Conservation (phyloP, 1,140 invertebrate species). For the Scylla paramamosain region DNA sequence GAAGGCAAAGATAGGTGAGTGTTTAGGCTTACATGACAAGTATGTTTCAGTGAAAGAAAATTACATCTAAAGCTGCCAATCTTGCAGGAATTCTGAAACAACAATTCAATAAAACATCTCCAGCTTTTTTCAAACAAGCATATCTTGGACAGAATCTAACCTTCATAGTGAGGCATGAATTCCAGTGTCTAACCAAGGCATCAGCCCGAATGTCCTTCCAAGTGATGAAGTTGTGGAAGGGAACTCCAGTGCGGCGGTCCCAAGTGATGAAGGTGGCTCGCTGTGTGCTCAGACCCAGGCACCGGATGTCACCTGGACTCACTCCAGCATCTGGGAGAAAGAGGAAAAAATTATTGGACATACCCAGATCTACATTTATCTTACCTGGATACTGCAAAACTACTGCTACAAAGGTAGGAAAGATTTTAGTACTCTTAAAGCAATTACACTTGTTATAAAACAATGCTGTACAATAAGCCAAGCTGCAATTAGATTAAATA, state of each 20-base stretch:
- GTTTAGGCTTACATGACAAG: too few species aligned
- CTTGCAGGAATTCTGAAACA: too few species aligned
- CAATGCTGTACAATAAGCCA: too few species aligned
- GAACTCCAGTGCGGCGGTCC: conserved; percentile 89
- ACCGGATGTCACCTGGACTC: conserved; percentile 83
- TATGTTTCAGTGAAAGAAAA: too few species aligned
- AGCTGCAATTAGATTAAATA: too few species aligned
- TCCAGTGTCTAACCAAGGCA: conserved; percentile 90
- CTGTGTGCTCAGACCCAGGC: conserved; percentile 93
- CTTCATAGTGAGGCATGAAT: conserved; percentile 89
- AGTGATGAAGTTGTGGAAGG: conserved; percentile 96
- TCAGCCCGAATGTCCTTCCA: conserved; percentile 96
- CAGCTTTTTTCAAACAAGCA: too few species aligned
- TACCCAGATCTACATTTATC: background rate
- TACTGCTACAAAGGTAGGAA: too few species aligned
- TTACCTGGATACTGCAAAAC: background rate
- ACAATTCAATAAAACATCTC: too few species aligned
- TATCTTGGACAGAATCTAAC: conserved; percentile 79
- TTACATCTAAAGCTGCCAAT: too few species aligned
- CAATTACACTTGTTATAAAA: too few species aligned
- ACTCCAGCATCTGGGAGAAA: conserved; percentile 77
- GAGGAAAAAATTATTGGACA: conserved; percentile 27
- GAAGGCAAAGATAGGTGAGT: too few species aligned
- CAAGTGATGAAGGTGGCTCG: conserved; percentile 94
- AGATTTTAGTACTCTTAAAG: too few species aligned